A percentile compares a stretch with the other conserved stretches of the same genome.
phyloP scores from a whole-genome alignment of 2,888 invertebrate species.

The Pteria penguin region DNA sequence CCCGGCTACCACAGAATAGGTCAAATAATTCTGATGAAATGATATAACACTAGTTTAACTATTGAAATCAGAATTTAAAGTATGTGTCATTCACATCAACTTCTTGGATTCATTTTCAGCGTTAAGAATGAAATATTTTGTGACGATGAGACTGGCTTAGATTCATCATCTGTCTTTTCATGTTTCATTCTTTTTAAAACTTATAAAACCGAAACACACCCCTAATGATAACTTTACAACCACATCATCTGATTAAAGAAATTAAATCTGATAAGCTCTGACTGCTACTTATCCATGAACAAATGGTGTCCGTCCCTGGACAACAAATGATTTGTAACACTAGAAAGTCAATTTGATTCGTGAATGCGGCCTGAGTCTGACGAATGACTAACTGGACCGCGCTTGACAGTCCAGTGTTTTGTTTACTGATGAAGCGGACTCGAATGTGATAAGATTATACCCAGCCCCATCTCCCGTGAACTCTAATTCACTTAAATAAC shows the following conservation, averaged over 20 bases:
- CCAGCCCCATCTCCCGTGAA: background rate
- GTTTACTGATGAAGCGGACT: background rate
- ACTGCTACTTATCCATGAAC: constrained; percentile 10
- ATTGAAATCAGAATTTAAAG: too few relatives aligned
- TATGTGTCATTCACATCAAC: too few relatives aligned
- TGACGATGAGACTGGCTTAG: too few relatives aligned
- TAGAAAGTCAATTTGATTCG: constrained; percentile 6
- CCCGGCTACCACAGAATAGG: too few relatives aligned
- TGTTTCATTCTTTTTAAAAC: too few relatives aligned
- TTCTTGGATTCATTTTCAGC: too few relatives aligned
- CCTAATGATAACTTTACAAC: too few relatives aligned
- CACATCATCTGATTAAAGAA: constrained; percentile 14
- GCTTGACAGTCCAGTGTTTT: background rate
- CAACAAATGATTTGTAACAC: constrained; percentile 7
- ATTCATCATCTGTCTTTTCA: too few relatives aligned
- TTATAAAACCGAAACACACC: too few relatives aligned
- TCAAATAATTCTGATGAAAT: too few relatives aligned
- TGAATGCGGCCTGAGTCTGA: background rate
- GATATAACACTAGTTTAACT: too few relatives aligned
- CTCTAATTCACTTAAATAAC: background rate
- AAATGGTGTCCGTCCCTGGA: constrained; percentile 1
- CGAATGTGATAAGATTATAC: constrained; percentile 2
- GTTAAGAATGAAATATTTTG: too few relatives aligned
- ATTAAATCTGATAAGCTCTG: constrained; percentile 25
- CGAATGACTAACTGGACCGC: background rate